phyloP scores from a whole-genome alignment of 1,140 invertebrate species.

The Ditylenchus dipsaci region DNA sequence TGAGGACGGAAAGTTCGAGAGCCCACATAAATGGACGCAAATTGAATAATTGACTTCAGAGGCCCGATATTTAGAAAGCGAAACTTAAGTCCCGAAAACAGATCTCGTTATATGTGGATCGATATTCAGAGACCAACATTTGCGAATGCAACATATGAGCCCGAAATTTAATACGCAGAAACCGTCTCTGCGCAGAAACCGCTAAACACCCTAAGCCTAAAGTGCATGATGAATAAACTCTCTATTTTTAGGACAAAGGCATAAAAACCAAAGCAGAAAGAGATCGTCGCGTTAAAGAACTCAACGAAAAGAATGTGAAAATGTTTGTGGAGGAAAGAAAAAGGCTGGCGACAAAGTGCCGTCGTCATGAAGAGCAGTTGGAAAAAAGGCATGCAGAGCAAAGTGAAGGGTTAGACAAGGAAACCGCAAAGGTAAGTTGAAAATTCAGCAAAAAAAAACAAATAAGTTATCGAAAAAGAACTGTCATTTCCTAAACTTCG shows the following conservation, averaged over 20 bases:
- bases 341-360: constrained; percentile 60
- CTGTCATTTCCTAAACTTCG: no score
- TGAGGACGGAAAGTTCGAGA: neutral
- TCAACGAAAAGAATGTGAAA: constrained; percentile 97
- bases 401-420: constrained; percentile 79
- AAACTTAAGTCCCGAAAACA: no score
- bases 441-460: neutral
- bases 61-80: no score
- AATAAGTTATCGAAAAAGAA: no score
- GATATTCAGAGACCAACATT: no score
- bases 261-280: constrained; percentile 94
- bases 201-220: no score
- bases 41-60: no score
- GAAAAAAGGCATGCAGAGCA: constrained; percentile 86
- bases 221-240: neutral
- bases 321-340: constrained; percentile 96
- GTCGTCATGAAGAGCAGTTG: constrained; percentile 85
- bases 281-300: constrained; percentile 77
- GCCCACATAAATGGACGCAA: constrained; percentile 10
- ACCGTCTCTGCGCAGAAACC: no score
- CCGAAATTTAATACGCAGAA: no score
- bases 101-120: no score
- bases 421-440: constrained; percentile 85
- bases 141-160: no score
- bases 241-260: constrained; percentile 72